These are phyloP conservation scores for Phylloscopus whistleri DNA, from an alignment of 2,113 vertebrate genomes.

Conservation along the genomic window DNA sequence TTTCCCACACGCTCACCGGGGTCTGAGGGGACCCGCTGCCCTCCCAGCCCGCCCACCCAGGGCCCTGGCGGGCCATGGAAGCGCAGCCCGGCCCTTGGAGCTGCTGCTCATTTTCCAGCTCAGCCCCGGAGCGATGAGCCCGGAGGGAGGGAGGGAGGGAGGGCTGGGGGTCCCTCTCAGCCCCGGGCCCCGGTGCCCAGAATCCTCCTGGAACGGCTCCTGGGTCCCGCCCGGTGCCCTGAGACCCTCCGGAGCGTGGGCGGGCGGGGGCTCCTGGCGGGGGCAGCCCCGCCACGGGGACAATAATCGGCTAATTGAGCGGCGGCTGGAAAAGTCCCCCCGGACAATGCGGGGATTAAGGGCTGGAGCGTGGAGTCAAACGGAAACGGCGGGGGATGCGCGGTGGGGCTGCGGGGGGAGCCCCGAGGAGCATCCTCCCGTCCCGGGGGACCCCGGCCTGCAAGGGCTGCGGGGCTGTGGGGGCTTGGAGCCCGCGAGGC, in stretches of 20 bases:
- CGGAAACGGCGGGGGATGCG: neutral
- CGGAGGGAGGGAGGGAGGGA: fast-evolving
- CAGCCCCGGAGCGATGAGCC: fast-evolving
- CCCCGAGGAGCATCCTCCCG: neutral
- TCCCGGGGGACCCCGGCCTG: neutral
- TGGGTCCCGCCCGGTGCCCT: fast-evolving
- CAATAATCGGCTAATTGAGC: constrained; percentile 19
- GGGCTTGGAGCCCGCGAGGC: neutral
- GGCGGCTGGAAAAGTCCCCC: constrained; percentile 1
- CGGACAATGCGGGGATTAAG: neutral
- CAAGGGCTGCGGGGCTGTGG: neutral
- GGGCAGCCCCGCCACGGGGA: neutral
- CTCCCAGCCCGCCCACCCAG: neutral
- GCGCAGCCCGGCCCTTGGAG: neutral
- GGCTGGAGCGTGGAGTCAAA: neutral
- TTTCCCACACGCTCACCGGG: fast-evolving
- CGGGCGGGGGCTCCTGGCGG: neutral
- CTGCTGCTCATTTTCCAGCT: neutral
- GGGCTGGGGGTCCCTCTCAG: neutral
- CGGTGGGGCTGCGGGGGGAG: neutral
- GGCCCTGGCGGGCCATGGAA: neutral
- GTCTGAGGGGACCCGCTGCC: neutral
- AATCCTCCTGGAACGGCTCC: fast-evolving
- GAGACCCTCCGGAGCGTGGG: neutral
- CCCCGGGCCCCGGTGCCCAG: neutral